These are phyloP conservation scores for Drosophila pseudoananassae DNA, from an alignment of 1,140 invertebrate genomes.

Conservation along the genomic window DNA sequence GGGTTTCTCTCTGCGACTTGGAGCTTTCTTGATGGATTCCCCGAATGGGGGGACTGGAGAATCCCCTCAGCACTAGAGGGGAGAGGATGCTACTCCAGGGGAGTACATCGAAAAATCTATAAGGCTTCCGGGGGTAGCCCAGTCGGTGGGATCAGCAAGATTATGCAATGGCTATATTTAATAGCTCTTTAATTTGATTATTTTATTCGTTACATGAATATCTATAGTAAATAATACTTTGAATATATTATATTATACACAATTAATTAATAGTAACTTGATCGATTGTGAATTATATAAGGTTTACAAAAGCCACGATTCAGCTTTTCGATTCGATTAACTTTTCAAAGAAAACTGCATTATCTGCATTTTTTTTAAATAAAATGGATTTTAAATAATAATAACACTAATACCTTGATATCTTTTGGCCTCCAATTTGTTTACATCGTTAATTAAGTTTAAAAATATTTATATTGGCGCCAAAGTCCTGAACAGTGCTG, in stretches of 20 bases:
- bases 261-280: neutral
- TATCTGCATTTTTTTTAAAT: too few relatives aligned
- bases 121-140: neutral
- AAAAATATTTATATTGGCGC: too few relatives aligned
- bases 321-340: too few relatives aligned
- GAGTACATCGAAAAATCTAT: neutral
- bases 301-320: too few relatives aligned
- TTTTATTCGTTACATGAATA: neutral
- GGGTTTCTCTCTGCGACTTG: neutral
- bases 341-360: too few relatives aligned
- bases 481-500: neutral
- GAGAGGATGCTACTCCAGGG: neutral
- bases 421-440: too few relatives aligned
- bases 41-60: slow-evolving; percentile 3
- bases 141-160: neutral
- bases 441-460: too few relatives aligned
- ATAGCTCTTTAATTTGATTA: too few relatives aligned
- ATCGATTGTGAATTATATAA: too few relatives aligned
- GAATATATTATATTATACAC: neutral
- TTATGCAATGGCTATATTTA: neutral
- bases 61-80: neutral
- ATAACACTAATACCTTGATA: too few relatives aligned
- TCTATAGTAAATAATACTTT: too few relatives aligned
- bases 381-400: too few relatives aligned
- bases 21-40: neutral